These are phyloP conservation scores for Peromyscus eremicus DNA, from an alignment of 2,797 vertebrate genomes.

Conservation along the genomic window DNA sequence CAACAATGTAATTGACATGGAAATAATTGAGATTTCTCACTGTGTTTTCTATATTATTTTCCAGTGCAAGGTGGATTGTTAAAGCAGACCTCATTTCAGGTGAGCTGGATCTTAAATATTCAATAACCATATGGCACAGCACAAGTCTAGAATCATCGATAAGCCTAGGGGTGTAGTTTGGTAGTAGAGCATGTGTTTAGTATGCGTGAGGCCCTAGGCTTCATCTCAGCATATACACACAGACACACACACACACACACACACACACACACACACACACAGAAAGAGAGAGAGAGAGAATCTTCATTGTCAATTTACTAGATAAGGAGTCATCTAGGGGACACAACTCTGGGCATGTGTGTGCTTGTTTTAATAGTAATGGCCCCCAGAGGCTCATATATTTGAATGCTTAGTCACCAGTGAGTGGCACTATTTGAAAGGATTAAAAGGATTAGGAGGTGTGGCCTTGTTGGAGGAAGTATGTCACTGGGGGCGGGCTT, in stretches of 20 bases:
- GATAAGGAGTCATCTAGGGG: neutral
- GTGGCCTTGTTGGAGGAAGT: neutral
- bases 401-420: neutral
- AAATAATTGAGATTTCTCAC: constrained; percentile 13
- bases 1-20: neutral
- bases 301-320: neutral
- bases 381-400: neutral
- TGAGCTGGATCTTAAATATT: neutral
- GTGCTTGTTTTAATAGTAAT: neutral
- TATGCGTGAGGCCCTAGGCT: neutral
- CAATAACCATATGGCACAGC: neutral
- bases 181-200: neutral
- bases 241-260: neutral
- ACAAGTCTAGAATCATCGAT: neutral
- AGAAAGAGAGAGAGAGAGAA: neutral
- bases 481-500: neutral
- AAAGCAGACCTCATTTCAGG: neutral
- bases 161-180: too few relatives aligned
- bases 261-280: neutral
- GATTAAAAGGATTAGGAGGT: neutral
- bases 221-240: neutral
- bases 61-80: neutral
- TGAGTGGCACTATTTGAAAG: neutral
- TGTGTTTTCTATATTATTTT: neutral
- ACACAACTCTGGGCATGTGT: neutral